Percentiles rank a stretch among this genome's conserved stretches.
Evolutionary conservation across 2,797 vertebrate species (phyloP).

Genomic region (Rhynchotus rufescens): DNA sequence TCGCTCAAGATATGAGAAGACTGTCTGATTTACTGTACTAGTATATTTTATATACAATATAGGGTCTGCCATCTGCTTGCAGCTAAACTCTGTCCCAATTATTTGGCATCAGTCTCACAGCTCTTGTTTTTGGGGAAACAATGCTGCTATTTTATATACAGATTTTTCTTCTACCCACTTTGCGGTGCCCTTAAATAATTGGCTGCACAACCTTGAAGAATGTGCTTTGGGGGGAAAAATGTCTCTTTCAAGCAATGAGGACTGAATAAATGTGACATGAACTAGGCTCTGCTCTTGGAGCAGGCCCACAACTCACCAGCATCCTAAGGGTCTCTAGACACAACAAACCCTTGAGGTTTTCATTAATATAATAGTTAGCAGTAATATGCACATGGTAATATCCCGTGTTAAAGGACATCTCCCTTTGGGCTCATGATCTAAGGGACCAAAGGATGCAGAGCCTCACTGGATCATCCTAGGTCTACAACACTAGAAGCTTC

Average conservation of each 20-base stretch:
- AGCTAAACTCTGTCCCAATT: neutral
- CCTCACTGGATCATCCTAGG: neutral
- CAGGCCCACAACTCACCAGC: neutral
- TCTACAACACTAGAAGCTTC: rapidly evolving
- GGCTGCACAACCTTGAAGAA: neutral
- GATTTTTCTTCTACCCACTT: neutral
- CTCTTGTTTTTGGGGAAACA: neutral
- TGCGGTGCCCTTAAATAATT: neutral
- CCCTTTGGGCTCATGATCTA: neutral
- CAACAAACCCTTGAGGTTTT: neutral
- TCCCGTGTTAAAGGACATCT: neutral
- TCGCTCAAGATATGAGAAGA: neutral
- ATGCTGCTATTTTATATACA: neutral
- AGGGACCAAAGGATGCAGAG: neutral
- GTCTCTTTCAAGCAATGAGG: neutral
- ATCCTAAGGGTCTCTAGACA: neutral
- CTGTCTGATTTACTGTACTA: neutral
- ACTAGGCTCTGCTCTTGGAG: neutral
- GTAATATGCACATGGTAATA: neutral
- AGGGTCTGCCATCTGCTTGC: neutral
- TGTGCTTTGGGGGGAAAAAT: neutral
- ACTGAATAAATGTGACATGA: neutral
- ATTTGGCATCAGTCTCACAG: neutral
- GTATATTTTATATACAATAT: neutral
- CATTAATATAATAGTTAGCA: neutral